phyloP scores from a whole-genome alignment of 2,888 invertebrate genomes.

The Sminthurides aquaticus region DNA sequence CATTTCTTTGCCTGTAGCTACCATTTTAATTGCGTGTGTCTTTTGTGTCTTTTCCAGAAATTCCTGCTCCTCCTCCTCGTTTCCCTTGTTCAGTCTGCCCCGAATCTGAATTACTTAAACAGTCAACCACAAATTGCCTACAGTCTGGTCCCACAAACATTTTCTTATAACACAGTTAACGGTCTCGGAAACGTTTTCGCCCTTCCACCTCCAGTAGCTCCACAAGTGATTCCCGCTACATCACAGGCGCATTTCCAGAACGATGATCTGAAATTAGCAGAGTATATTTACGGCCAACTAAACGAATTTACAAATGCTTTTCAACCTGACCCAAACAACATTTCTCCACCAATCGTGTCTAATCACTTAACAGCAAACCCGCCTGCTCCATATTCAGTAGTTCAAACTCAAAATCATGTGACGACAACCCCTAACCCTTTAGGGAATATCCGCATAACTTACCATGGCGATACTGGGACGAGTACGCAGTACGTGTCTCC shows the following conservation, averaged over 20 bases:
- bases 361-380: background rate
- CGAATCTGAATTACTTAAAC: too few species aligned
- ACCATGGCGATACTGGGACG: background rate
- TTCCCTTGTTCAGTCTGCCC: too few species aligned
- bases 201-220: background rate
- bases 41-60: too few species aligned
- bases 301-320: background rate
- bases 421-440: background rate
- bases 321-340: background rate
- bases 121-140: too few species aligned
- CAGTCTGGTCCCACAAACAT: too few species aligned
- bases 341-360: background rate
- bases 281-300: background rate
- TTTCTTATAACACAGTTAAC: background rate
- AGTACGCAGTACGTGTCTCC: background rate
- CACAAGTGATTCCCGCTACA: background rate
- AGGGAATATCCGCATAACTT: background rate
- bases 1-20: too few species aligned
- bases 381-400: background rate
- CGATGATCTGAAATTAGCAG: background rate
- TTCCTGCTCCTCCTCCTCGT: too few species aligned
- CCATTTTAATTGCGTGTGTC: too few species aligned
- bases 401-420: background rate
- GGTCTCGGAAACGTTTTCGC: background rate
- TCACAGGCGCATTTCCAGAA: background rate